A percentile compares a stretch with the other conserved stretches of the same genome.
phyloP scores from a whole-genome alignment of 2,113 vertebrate genomes.

The Mystacornis crossleyi region DNA sequence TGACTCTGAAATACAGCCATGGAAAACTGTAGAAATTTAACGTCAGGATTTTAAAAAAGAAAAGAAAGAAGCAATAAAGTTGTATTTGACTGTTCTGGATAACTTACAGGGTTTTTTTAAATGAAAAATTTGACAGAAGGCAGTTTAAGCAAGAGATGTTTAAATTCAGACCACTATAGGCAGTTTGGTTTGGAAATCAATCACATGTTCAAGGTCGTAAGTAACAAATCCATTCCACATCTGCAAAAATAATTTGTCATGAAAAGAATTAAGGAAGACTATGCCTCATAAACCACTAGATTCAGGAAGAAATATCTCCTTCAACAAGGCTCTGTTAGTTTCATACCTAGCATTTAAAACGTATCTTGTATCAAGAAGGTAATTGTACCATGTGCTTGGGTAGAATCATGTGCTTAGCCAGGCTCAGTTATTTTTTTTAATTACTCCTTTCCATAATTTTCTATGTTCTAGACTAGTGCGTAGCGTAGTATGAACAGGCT shows the following conservation, averaged over 20 bases:
- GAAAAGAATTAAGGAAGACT: background rate
- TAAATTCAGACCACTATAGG: background rate
- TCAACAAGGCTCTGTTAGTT: background rate
- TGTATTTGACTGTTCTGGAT: background rate
- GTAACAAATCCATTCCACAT: background rate
- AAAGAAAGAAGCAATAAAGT: background rate
- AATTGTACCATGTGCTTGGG: background rate
- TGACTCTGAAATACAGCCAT: background rate
- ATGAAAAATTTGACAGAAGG: background rate
- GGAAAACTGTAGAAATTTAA: background rate
- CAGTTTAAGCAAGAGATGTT: background rate
- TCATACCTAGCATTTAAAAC: conserved; percentile 34
- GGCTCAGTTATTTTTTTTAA: background rate
- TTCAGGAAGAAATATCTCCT: background rate
- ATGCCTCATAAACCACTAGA: background rate
- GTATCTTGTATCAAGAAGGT: background rate
- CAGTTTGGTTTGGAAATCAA: background rate
- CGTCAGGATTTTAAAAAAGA: background rate
- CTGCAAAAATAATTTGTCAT: background rate
- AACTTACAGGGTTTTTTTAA: background rate
- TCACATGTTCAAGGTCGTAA: background rate
- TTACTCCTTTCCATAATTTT: background rate
- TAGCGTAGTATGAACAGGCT: conserved; percentile 17
- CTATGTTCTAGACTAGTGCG: background rate
- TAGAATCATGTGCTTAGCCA: background rate